Conservation (phyloP, 1,140 invertebrate species). For the Rhynchophorus ferrugineus region DNA sequence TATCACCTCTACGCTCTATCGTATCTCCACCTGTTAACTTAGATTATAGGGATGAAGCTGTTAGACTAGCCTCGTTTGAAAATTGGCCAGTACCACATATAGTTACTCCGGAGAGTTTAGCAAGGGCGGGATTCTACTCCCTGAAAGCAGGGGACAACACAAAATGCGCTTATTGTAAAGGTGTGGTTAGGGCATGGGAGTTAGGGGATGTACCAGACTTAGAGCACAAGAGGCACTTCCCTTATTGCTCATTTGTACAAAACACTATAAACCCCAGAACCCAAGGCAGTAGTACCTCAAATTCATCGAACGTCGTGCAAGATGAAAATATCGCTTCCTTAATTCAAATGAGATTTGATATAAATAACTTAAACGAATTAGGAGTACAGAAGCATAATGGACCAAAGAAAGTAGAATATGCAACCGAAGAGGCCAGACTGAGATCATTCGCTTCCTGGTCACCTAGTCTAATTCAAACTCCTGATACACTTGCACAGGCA, state of each 20-base stretch:
- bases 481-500: conserved; percentile 59
- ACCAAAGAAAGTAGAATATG: conserved; percentile 53
- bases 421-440: conserved; percentile 56
- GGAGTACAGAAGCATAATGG: conserved; percentile 56
- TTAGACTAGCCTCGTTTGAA: conserved; percentile 55
- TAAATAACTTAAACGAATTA: conserved; percentile 47
- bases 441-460: conserved; percentile 60
- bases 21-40: conserved; percentile 17
- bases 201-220: conserved; percentile 61
- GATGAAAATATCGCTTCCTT: not conserved
- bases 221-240: conserved; percentile 67
- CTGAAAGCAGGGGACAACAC: conserved; percentile 55
- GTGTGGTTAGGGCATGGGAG: conserved; percentile 64
- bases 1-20: not conserved
- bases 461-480: conserved; percentile 52
- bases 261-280: conserved; percentile 20
- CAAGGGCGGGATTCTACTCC: conserved; percentile 78
- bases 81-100: conserved; percentile 56
- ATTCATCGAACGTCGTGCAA: not conserved
- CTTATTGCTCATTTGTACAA: conserved; percentile 52
- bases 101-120: conserved; percentile 60
- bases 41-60: conserved; percentile 30
- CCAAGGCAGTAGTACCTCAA: not conserved
- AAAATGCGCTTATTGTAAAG: conserved; percentile 76
- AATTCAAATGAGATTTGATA: conserved; percentile 9